These are phyloP conservation scores for Altica lythri DNA, from an alignment of 2,888 invertebrate genomes.

Conservation along the genomic window DNA sequence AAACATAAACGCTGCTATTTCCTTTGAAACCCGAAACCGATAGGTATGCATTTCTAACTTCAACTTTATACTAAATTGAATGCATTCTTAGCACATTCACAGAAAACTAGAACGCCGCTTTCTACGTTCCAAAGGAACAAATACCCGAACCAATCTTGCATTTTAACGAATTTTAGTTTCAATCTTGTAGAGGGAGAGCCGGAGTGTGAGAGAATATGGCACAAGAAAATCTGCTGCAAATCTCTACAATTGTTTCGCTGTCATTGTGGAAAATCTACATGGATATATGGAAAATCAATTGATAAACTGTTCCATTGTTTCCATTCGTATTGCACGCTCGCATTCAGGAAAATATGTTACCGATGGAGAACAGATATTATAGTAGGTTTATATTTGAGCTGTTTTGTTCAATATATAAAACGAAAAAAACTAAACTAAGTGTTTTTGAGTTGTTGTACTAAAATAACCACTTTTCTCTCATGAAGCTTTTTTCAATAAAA, in stretches of 20 bases:
- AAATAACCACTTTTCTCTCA: no score
- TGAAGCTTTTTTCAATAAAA: no score
- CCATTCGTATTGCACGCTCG: neutral
- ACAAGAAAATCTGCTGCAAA: constrained; percentile 24
- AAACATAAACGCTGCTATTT: no score
- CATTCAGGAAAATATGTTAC: neutral
- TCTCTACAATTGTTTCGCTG: constrained; percentile 39
- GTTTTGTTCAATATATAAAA: neutral
- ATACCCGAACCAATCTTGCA: constrained; percentile 21
- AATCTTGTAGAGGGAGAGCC: constrained; percentile 10
- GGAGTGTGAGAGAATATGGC: constrained; percentile 6
- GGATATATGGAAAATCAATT: constrained; percentile 34
- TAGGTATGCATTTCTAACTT: no score
- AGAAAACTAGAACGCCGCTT: constrained; percentile 3
- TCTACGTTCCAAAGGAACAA: constrained; percentile 12
- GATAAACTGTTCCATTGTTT: constrained; percentile 21
- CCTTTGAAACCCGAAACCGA: no score
- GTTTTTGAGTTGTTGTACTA: no score
- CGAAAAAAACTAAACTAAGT: no score
- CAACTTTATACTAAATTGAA: no score
- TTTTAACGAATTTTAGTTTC: constrained; percentile 23
- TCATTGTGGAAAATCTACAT: constrained; percentile 37
- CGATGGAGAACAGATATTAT: neutral
- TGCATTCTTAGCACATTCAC: constrained; percentile 6
- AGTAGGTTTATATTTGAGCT: neutral